Conservation (phyloP, 2,113 vertebrate genomes). For the Lagopus leucura region DNA sequence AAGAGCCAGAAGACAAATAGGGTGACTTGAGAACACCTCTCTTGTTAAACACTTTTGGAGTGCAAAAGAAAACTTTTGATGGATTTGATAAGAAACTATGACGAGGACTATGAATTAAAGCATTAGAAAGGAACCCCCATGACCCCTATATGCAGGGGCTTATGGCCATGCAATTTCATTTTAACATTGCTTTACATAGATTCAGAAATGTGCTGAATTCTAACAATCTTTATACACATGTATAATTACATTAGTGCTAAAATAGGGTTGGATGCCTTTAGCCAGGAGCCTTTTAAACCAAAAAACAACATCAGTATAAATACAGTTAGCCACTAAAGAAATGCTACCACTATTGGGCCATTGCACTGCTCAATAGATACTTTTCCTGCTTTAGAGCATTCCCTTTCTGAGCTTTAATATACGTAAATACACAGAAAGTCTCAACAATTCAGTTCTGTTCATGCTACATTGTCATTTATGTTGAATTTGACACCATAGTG, state of each 20-base stretch:
- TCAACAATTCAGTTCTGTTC: not conserved
- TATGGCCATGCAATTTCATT: not conserved
- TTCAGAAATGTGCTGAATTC: not conserved
- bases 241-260: not conserved
- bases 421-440: not conserved
- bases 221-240: not conserved
- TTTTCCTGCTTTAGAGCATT: not conserved
- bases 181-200: not conserved
- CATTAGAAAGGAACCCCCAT: not conserved
- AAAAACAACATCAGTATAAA: not conserved
- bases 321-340: not conserved
- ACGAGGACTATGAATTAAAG: not conserved
- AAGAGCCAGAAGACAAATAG: not conserved
- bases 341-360: fast-evolving
- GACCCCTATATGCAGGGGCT: fast-evolving
- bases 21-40: not conserved
- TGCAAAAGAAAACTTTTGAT: not conserved
- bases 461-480: not conserved
- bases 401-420: not conserved
- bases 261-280: not conserved
- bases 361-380: not conserved
- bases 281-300: not conserved
- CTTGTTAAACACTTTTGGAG: not conserved
- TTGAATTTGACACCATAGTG: not conserved
- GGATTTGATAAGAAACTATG: not conserved